Conservation (phyloP, 2,113 vertebrate species). For the Zapus hudsonius region DNA sequence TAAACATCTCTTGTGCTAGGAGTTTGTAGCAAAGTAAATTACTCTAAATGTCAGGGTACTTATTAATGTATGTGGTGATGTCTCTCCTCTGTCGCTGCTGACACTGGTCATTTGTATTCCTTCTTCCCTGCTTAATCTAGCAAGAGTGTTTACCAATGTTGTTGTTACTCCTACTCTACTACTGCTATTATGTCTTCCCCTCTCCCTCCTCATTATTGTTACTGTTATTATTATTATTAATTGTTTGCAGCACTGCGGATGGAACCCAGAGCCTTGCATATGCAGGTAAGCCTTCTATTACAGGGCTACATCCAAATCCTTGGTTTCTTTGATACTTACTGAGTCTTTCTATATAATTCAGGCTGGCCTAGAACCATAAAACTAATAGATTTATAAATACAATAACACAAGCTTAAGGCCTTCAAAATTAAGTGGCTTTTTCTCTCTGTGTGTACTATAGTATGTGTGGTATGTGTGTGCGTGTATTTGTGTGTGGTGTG, state of each 20-base stretch:
- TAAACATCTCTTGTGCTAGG: not conserved
- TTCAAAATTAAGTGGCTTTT: not conserved
- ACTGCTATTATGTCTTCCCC: no score
- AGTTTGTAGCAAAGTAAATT: not conserved
- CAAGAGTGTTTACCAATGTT: not conserved
- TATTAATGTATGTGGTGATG: not conserved
- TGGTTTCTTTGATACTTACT: not conserved
- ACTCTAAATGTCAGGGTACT: not conserved
- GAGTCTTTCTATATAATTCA: not conserved
- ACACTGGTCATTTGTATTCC: not conserved
- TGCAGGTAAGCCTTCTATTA: not conserved
- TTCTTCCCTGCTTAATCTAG: not conserved
- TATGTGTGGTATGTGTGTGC: no score
- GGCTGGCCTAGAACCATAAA: not conserved
- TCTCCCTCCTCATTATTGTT: no score
- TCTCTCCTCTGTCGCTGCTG: not conserved
- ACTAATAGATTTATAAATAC: not conserved
- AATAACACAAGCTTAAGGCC: not conserved
- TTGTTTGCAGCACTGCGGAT: not conserved
- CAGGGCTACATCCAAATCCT: not conserved
- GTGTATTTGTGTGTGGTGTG: not conserved
- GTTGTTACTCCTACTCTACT: no score
- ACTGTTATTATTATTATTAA: no score
- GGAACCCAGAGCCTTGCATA: not conserved
- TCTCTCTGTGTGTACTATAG: no score